phyloP scores from a whole-genome alignment of 1,140 invertebrate species.

The Callitettix versicolor region DNA sequence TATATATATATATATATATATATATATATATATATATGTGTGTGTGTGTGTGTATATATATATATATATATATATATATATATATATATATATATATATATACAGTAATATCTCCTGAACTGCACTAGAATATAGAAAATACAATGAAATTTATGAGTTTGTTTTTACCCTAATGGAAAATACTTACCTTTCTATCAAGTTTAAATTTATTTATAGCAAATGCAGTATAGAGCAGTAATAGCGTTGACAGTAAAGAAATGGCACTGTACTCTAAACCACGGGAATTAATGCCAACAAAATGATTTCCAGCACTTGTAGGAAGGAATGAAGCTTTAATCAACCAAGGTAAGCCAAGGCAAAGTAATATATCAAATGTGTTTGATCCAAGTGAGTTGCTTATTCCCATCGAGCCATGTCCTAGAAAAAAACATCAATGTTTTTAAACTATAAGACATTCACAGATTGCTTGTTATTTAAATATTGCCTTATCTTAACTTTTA shows the following conservation, averaged over 20 bases:
- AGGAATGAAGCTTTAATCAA: constrained; percentile 68
- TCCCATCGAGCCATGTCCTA: constrained; percentile 80
- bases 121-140: too few species aligned
- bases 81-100: too few species aligned
- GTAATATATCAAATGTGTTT: constrained; percentile 77
- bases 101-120: too few species aligned
- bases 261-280: constrained; percentile 71
- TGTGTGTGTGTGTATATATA: too few species aligned
- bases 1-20: too few species aligned
- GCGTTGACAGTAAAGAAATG: constrained; percentile 64
- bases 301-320: constrained; percentile 51
- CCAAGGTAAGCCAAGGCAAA: constrained; percentile 79
- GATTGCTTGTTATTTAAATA: too few species aligned
- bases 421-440: constrained; percentile 21
- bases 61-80: too few species aligned
- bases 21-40: too few species aligned
- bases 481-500: background rate
- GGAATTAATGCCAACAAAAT: constrained; percentile 69
- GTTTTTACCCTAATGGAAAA: too few species aligned
- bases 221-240: constrained; percentile 62
- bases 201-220: constrained; percentile 69
- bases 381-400: constrained; percentile 83
- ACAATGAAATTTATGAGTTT: too few species aligned
- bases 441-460: too few species aligned
- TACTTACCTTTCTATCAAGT: constrained; percentile 52